A percentile compares a stretch with the other conserved stretches of the same genome.
phyloP scores from a whole-genome alignment of 2,797 vertebrate genomes.

The Menidia menidia region DNA sequence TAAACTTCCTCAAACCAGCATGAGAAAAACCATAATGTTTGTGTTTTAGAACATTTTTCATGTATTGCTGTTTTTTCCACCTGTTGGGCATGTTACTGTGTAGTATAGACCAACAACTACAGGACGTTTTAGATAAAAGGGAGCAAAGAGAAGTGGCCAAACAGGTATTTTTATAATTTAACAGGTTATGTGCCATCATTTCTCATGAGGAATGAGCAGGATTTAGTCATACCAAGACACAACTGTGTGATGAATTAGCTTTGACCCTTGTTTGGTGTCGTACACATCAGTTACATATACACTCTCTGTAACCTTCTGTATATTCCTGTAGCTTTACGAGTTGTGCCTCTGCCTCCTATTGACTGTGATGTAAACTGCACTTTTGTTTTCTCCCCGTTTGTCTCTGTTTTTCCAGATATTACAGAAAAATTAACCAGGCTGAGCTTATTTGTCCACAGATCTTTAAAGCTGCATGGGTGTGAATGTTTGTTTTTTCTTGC shows the following conservation, averaged over 20 bases:
- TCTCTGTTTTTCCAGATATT: slow-evolving; percentile 39
- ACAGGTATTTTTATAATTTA: slow-evolving; percentile 4
- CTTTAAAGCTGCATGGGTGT: slow-evolving; percentile 61
- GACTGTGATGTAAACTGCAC: slow-evolving; percentile 95
- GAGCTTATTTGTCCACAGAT: slow-evolving; percentile 46
- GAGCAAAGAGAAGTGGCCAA: slow-evolving; percentile 3
- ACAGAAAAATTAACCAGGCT: slow-evolving; percentile 43
- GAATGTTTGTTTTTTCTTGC: slow-evolving; percentile 52
- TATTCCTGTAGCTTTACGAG: slow-evolving; percentile 89
- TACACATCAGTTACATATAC: slow-evolving; percentile 91
- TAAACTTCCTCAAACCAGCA: slow-evolving; percentile 14
- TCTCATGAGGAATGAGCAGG: slow-evolving; percentile 36
- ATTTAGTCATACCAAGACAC: slow-evolving; percentile 51
- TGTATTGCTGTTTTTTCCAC: slow-evolving; percentile 10
- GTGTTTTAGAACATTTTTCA: not conserved
- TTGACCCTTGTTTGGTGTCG: slow-evolving; percentile 84
- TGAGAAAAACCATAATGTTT: slow-evolving; percentile 1
- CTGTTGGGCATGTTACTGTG: slow-evolving; percentile 5
- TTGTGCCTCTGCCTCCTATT: slow-evolving; percentile 93
- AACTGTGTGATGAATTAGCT: slow-evolving; percentile 34
- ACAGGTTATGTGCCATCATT: not conserved
- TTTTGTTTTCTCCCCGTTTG: slow-evolving; percentile 79
- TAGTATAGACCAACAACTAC: not conserved
- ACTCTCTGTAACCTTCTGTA: slow-evolving; percentile 75
- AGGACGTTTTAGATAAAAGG: not conserved